Conservation (phyloP, 2,113 vertebrate genomes). For the Mellivora capensis region DNA sequence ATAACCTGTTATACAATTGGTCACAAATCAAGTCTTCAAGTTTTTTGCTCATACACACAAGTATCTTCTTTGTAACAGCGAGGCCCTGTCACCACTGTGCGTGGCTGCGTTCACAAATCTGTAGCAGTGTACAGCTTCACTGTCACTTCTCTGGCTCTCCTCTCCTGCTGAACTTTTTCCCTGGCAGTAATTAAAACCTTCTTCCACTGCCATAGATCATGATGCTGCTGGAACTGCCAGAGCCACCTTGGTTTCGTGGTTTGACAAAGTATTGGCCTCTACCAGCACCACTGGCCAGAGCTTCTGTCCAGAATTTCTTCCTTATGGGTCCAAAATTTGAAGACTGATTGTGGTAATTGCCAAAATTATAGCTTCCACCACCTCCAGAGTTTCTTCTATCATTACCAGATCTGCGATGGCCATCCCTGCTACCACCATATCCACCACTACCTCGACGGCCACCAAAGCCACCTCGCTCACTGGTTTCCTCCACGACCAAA, state of each 20-base stretch:
- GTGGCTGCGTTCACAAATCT: neutral
- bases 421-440: neutral
- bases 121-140: neutral
- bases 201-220: neutral
- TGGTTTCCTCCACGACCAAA: neutral
- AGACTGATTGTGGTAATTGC: neutral
- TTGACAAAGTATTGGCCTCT: neutral
- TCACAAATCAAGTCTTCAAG: neutral
- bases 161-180: neutral
- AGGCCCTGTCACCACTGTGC: neutral
- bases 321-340: neutral
- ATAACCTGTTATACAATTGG: neutral
- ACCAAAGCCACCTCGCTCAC: neutral
- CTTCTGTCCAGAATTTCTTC: neutral
- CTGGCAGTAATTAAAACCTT: neutral
- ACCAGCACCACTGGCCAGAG: neutral
- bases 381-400: neutral
- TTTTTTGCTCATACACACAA: neutral
- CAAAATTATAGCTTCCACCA: neutral
- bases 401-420: neutral
- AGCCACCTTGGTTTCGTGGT: neutral
- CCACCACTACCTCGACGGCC: neutral
- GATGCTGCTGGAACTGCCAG: neutral
- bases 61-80: neutral
- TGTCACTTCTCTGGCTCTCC: neutral